A percentile compares a stretch with the other conserved stretches of the same genome.
These are phyloP conservation scores for Opisthocomus hoazin DNA, from an alignment of 2,113 vertebrate species.

Conservation along the genomic window DNA sequence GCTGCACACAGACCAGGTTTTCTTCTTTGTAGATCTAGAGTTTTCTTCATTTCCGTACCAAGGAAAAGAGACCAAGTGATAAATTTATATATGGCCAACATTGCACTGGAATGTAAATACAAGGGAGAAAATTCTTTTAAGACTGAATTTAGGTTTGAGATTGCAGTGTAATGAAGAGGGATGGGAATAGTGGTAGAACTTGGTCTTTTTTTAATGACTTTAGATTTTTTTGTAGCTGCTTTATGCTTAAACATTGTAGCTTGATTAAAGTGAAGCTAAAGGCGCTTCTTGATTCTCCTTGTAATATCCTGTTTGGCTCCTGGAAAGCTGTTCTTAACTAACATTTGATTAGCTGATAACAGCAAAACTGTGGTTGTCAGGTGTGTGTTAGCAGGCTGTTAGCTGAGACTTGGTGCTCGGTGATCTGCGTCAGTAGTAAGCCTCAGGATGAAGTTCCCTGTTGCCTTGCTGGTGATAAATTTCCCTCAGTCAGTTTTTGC, in stretches of 20 bases:
- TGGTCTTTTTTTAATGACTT: neutral
- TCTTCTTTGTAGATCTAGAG: neutral
- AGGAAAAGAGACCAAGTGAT: neutral
- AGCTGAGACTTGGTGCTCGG: accelerated
- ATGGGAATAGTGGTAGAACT: neutral
- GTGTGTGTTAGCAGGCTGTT: neutral
- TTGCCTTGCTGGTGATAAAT: neutral
- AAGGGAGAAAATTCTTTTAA: neutral
- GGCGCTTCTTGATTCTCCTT: neutral
- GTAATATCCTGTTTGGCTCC: neutral
- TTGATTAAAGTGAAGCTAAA: neutral
- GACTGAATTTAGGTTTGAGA: neutral
- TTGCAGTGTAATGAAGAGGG: neutral
- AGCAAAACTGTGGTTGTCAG: neutral
- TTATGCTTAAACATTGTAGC: neutral
- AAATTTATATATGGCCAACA: neutral
- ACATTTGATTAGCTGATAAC: neutral
- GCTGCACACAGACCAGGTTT: neutral
- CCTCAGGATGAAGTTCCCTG: neutral
- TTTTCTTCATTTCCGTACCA: too few species aligned
- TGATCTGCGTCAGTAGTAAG: neutral
- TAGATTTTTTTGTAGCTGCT: neutral
- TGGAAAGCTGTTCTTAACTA: conserved; percentile 28
- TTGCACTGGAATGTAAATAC: neutral
- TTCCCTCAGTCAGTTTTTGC: neutral